Conservation (phyloP, 2,113 vertebrate species). For the Saimiri boliviensis region DNA sequence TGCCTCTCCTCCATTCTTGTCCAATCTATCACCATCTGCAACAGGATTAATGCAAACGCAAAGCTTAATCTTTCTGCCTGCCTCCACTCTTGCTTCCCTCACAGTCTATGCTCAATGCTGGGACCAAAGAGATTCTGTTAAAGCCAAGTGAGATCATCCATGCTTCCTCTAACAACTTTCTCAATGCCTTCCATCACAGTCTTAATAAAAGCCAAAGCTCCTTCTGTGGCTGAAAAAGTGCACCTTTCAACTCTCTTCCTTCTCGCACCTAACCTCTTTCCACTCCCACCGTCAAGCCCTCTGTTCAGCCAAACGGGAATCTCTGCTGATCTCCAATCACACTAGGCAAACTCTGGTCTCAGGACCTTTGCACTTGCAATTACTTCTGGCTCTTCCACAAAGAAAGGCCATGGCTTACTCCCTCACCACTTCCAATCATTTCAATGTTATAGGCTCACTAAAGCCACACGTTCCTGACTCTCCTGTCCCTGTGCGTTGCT, state of each 20-base stretch:
- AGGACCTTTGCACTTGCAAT: accelerated
- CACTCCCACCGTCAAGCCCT: no score
- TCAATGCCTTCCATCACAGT: background rate
- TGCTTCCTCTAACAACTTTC: background rate
- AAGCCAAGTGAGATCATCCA: background rate
- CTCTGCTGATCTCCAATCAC: background rate
- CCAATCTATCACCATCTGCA: background rate
- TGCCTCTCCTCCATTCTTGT: background rate
- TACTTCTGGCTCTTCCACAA: background rate
- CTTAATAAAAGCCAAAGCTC: background rate
- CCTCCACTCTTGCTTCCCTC: background rate
- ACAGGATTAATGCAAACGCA: background rate
- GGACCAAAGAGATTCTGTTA: background rate
- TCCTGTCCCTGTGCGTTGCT: background rate
- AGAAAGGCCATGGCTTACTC: background rate
- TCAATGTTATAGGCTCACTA: background rate
- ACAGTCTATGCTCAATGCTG: background rate
- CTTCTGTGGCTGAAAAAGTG: background rate
- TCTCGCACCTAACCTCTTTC: background rate
- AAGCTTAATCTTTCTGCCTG: background rate
- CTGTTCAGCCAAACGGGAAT: background rate
- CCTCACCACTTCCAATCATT: background rate
- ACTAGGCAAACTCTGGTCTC: background rate
- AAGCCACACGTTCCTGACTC: background rate
- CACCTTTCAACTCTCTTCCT: background rate